Base-by-base conservation (phyloP, 1,140 invertebrate genomes). In the Drosophila aff. region DNA sequence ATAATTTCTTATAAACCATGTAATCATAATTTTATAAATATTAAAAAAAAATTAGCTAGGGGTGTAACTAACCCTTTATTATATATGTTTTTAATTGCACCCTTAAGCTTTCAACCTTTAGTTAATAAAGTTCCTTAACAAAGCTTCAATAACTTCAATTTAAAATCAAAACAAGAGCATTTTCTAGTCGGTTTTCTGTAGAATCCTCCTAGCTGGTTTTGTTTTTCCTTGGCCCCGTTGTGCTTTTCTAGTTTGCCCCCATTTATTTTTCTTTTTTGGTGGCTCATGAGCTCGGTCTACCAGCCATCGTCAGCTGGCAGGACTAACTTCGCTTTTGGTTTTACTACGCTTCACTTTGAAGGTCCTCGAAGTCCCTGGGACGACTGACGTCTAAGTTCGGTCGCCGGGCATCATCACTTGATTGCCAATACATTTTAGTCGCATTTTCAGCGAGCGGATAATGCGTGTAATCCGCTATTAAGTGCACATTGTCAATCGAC, bases 401-500 rank as follows among this genome's bases (percentile, higher is more conserved):
- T 28, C 55, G 23, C 50, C 36, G 43, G 76, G 71, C 64, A 78
- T 79, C 77, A 87, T 87, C 83, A 77, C 74, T 91, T 87, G 87
- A 91, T 81, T 87, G 89, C 79, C 83, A 91, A 91, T 89, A 89
- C 85, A 90, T 89, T 89, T 89, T 90, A 90, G 85, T 84, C 82
- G 85, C 86, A 90, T 76, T 85, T 91, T 59, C 81, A 71, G 64
- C 79, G 75, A 75, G 47, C 64, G 91, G 91, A 91, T 92, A 92
- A 92, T 92, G 80, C 91, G 91, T 92, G 91, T 92, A 92, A 92
- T 92, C 91, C 91, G 82, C 91, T 92, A 92, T 92, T 92, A 89
- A 92, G 85, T 90, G 86, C 85, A 85, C 85, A 90, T 91, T 89
- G 85, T 89, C 85, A 89, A 89, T 89, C 85, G 47, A 53, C 69